Conservation (phyloP, 2,888 invertebrate species). For the Ommatoiulus sabulosus region DNA sequence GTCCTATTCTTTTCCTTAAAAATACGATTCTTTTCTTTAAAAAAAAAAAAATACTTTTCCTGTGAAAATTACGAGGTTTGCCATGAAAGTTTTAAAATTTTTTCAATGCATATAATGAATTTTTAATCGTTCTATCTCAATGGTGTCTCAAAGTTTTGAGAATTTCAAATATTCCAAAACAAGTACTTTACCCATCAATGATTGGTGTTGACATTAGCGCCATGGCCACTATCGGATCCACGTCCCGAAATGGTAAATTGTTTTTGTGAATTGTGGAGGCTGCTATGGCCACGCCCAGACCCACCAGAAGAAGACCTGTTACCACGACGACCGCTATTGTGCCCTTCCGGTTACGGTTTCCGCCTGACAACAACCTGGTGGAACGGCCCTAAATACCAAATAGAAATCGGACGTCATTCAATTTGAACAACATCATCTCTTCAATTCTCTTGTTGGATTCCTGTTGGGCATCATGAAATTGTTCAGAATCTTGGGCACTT, state of each 20-base stretch:
- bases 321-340: background rate
- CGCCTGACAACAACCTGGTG: background rate
- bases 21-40: too few relatives aligned
- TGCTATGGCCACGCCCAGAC: background rate
- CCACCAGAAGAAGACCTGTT: slow-evolving; percentile 6
- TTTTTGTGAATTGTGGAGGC: slow-evolving; percentile 35
- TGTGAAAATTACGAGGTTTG: too few relatives aligned
- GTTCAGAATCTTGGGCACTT: background rate
- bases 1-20: too few relatives aligned
- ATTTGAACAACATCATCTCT: background rate
- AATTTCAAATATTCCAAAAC: background rate
- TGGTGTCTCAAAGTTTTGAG: background rate
- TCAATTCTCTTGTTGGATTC: background rate
- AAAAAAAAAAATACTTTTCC: too few relatives aligned
- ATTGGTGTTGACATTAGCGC: slow-evolving; percentile 31
- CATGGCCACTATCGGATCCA: slow-evolving; percentile 3
- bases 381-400: background rate
- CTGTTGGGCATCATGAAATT: background rate
- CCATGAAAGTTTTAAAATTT: too few relatives aligned
- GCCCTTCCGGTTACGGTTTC: background rate
- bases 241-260: background rate
- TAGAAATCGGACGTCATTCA: background rate
- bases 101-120: too few relatives aligned
- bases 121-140: background rate
- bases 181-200: slow-evolving; percentile 23